phyloP scores from a whole-genome alignment of 2,888 invertebrate species.

The Rhodophaea formosa region DNA sequence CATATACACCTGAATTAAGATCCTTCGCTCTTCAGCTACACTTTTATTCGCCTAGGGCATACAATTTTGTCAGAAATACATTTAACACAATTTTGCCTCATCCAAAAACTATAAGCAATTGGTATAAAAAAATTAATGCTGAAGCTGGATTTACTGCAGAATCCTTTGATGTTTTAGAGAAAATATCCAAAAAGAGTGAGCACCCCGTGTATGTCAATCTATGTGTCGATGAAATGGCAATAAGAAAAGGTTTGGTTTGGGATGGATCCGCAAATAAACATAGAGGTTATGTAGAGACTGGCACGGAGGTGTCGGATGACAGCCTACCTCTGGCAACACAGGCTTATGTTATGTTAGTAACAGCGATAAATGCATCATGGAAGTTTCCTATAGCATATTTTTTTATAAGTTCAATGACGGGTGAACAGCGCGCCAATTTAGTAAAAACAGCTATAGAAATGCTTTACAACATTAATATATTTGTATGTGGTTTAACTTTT shows the following conservation, averaged over 20 bases:
- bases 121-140: conserved; percentile 23
- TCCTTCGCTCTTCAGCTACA: conserved; percentile 21
- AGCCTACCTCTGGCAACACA: not conserved
- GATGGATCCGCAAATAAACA: not conserved
- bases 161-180: not conserved
- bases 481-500: not conserved
- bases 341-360: not conserved
- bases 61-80: conserved; percentile 26
- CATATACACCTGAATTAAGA: conserved; percentile 9
- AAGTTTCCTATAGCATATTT: not conserved
- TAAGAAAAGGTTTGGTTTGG: not conserved
- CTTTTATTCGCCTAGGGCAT: conserved; percentile 26
- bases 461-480: too few species aligned
- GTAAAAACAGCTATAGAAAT: not conserved
- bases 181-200: too few species aligned
- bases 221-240: not conserved
- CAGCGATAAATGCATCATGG: not conserved
- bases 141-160: conserved; percentile 18
- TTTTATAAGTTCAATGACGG: conserved; percentile 1
- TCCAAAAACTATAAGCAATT: conserved; percentile 23
- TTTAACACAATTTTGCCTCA: conserved; percentile 28
- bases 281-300: not conserved
- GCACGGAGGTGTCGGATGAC: not conserved
- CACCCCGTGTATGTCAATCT: too few species aligned
- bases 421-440: not conserved